Percentiles rank a stretch among this genome's conserved stretches.
phyloP scores from a whole-genome alignment of 1,140 invertebrate genomes.

The Drosophila eugracilis region DNA sequence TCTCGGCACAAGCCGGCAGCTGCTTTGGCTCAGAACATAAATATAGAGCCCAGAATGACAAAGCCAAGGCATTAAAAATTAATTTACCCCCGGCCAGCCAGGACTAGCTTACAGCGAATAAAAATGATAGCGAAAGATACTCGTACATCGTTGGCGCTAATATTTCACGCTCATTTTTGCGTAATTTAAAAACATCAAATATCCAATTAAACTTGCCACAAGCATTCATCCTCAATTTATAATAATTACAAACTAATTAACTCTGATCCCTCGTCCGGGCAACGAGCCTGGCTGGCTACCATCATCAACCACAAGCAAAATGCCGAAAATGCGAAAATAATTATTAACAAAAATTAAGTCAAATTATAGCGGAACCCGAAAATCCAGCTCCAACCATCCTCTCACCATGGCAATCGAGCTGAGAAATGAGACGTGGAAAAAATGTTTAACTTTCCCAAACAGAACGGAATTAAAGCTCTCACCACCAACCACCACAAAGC shows the following conservation, averaged over 20 bases:
- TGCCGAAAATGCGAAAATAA: slow-evolving; percentile 79
- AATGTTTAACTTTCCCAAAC: slow-evolving; percentile 70
- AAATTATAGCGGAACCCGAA: slow-evolving; percentile 62
- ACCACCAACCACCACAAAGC: too few relatives aligned
- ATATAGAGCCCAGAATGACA: slow-evolving; percentile 65
- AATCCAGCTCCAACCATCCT: too few relatives aligned
- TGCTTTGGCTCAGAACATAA: slow-evolving; percentile 65
- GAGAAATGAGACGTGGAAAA: slow-evolving; percentile 26
- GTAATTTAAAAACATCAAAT: slow-evolving; percentile 81
- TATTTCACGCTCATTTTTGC: slow-evolving; percentile 72
- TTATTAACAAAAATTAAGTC: slow-evolving; percentile 83
- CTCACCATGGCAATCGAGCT: slow-evolving; percentile 58
- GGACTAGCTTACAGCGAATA: slow-evolving; percentile 49
- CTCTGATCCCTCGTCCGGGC: slow-evolving; percentile 72
- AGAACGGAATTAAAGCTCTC: slow-evolving; percentile 59
- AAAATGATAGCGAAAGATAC: background rate
- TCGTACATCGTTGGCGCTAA: slow-evolving; percentile 28
- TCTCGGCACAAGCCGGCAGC: slow-evolving; percentile 46
- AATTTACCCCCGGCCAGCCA: slow-evolving; percentile 63
- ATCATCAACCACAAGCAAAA: slow-evolving; percentile 70
- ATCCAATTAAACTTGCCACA: slow-evolving; percentile 84
- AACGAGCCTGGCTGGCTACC: slow-evolving; percentile 51
- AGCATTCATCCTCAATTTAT: slow-evolving; percentile 84
- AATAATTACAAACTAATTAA: slow-evolving; percentile 84
- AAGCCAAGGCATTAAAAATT: slow-evolving; percentile 77